Base-by-base conservation (phyloP, 2,797 vertebrate genomes). In the Pantherophis vulpinus region DNA sequence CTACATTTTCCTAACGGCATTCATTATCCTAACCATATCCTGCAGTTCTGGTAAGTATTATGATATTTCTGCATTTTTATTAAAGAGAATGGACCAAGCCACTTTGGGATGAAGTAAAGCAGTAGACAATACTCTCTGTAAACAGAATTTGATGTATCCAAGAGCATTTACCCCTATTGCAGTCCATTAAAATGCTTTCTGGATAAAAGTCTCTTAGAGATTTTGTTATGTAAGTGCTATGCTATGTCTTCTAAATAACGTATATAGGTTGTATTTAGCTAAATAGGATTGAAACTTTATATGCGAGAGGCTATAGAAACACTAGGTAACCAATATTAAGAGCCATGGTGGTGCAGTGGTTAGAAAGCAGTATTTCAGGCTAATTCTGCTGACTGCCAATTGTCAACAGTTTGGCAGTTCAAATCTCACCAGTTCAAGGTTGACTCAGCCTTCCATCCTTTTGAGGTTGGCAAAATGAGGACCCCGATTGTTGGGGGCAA, bases 31-130 rank as follows among this genome's bases (percentile, higher is more conserved):
- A 92, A 59, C 89, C 13, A 91, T 90, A 59, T 94, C 96, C 27
- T 97, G 94, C 66, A 60, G 56, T 87, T 96, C 93, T 56, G 96
- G 97, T 97, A 94, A 94, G 97, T 97, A 95, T 27, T 37, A 93
- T 8, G 51, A 54, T 42, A 29, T 4, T 29, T 7, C 11, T 93
- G 90, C 0, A 66, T 9, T 61, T 16, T 23, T 51, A n/a, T 16
- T 79, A 25, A 61, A 89, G 63, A 32, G 29, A 25, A 3, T 92
- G 5, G 2, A 10, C 37, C 20, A 42, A 32, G 18, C 74, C 37
- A 42, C 37, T 4, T 83, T 83, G 37, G 70, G 32, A 5, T 83
- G 4, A 42, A 83, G 74, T 23, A 83, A 83, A 83, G 20, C 20
- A 83, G 37, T 83, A 83, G 20, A 83, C 2, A 23, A 23, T 47